A percentile compares a stretch with the other conserved stretches of the same genome.
Evolutionary conservation across 2,888 invertebrate species (phyloP).

Genomic region (Stenolophus ochropezus): DNA sequence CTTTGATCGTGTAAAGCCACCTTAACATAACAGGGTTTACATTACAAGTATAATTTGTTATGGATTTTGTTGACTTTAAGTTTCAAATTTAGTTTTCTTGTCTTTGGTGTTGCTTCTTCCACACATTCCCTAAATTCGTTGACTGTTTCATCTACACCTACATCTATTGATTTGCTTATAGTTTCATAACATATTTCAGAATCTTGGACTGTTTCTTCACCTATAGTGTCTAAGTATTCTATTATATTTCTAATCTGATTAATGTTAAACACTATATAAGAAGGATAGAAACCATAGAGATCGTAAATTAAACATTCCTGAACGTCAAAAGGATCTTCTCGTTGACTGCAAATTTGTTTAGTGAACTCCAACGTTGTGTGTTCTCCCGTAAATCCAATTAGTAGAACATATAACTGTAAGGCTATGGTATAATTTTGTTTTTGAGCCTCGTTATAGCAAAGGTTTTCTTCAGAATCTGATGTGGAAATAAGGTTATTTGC

Average conservation of each 20-base stretch:
- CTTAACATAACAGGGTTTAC: too few relatives aligned
- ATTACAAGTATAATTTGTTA: too few relatives aligned
- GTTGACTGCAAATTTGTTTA: constrained; percentile 29
- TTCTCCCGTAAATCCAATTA: constrained; percentile 3
- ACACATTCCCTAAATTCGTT: constrained; percentile 1
- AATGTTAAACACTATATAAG: too few relatives aligned
- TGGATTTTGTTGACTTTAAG: too few relatives aligned
- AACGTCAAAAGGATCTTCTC: background rate
- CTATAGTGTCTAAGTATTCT: too few relatives aligned
- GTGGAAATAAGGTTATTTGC: background rate
- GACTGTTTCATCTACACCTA: background rate
- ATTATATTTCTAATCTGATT: too few relatives aligned
- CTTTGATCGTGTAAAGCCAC: too few relatives aligned
- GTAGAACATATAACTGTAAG: background rate
- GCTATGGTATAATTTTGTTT: background rate
- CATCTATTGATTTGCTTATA: too few relatives aligned
- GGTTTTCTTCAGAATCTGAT: background rate
- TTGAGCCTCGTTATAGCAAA: background rate
- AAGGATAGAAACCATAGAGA: constrained; percentile 9
- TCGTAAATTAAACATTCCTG: constrained; percentile 41
- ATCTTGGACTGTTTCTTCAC: too few relatives aligned
- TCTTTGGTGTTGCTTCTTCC: background rate
- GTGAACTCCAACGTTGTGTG: constrained; percentile 3
- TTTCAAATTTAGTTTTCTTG: too few relatives aligned
- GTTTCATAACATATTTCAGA: too few relatives aligned